Evolutionary conservation across 2,888 invertebrate species (phyloP), one percentile per base, ranked within the genome.

Genomic region (Colletes collaris): DNA sequence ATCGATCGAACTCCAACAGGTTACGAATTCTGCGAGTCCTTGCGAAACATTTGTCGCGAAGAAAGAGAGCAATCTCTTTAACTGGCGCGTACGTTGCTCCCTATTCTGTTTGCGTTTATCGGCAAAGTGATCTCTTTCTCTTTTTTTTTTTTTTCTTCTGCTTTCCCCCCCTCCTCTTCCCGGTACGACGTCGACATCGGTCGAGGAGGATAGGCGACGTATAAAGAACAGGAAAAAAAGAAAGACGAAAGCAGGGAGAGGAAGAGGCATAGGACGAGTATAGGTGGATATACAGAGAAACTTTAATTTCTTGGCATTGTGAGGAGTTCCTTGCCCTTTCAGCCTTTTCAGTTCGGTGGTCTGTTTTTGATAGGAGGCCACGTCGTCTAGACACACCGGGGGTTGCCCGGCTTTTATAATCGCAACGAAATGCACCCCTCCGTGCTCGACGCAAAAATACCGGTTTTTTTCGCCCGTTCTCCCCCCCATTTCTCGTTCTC

Each of bases 241-340:
- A 60, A 46, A 37, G 35, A 46, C 10, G 44, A 11, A 35, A 46
- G 13, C 40, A 40, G 55, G 49, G 27, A 53, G 67, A 60, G 67
- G 70, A 56, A 56, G 62, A 62, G 68, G 56, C 71, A 71, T 74
- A 69, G 76, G 79, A 83, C 83, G 83, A 86, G 85, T 86, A 86
- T 86, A 86, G 86, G 81, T 85, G 85, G 83, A 86, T 86, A 83
- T 85, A 86, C 79, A 89, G 87, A 90, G 90, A 91, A 92, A 91
- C 89, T 91, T 91, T 90, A 91, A 92, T 91, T 91, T 92, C 90
- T 92, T 90, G 88, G 89, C 90, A 91, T 92, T 92, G 91, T 91
- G 87, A 83, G 79, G 89, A 91, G 91, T 91, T 92, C 90, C 90
- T 92, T 92, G 91, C 90, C 91, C 91, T 91, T 91, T 90, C 88